Conservation (phyloP, 2,113 vertebrate species). For the Coptodon rendalli region DNA sequence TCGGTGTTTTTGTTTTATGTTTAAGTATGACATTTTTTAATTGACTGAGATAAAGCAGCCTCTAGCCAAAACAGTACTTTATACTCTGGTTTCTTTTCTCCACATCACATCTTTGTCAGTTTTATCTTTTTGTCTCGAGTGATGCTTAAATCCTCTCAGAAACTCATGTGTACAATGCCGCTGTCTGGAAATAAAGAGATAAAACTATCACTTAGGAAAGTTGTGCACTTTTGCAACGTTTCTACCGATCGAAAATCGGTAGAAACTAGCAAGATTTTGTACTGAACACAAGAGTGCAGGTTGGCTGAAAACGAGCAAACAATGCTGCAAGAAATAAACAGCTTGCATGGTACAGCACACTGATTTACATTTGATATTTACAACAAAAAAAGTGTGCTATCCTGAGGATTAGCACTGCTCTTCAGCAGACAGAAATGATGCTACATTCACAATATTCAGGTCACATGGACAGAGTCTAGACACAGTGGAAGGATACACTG, state of each 20-base stretch:
- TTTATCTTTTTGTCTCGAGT: neutral
- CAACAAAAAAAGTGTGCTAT: neutral
- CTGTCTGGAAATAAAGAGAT: neutral
- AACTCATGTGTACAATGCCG: neutral
- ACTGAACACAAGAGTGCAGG: neutral
- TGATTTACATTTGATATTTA: neutral
- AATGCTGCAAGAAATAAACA: neutral
- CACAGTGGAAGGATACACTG: neutral
- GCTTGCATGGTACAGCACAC: neutral
- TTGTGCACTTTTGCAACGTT: neutral
- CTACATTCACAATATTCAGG: neutral
- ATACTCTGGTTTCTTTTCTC: neutral
- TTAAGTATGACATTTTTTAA: slow-evolving; percentile 31
- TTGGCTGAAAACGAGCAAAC: neutral
- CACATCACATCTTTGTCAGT: neutral
- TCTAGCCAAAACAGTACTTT: slow-evolving; percentile 37
- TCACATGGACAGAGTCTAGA: neutral
- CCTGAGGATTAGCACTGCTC: neutral
- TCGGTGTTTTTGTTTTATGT: slow-evolving; percentile 48
- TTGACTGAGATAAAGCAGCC: slow-evolving; percentile 46
- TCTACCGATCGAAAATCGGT: too few species aligned
- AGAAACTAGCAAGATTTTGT: neutral
- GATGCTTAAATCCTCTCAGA: neutral
- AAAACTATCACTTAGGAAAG: neutral
- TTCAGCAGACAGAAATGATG: neutral